These are phyloP conservation scores for Oostethus manadensis DNA, from an alignment of 2,113 vertebrate species.

Conservation along the genomic window DNA sequence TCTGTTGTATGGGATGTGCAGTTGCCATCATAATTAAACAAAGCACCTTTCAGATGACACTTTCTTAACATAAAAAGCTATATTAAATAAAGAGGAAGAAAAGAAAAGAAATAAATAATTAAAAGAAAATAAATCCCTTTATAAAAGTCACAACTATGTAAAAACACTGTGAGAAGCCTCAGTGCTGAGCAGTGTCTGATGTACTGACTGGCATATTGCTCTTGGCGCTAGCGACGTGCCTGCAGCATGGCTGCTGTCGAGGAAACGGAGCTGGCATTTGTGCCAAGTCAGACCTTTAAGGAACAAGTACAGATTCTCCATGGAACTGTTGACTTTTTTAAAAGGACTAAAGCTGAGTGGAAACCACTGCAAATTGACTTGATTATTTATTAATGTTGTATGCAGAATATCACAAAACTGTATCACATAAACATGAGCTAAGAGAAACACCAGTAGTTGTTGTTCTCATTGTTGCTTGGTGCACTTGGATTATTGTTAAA, in stretches of 20 bases:
- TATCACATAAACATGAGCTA: neutral
- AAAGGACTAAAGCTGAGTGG: neutral
- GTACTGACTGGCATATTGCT: constrained; percentile 15
- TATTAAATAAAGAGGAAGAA: neutral
- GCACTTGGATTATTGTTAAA: too few species aligned
- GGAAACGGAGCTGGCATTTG: constrained; percentile 10
- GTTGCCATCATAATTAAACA: neutral
- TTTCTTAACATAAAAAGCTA: neutral
- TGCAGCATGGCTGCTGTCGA: constrained; percentile 7
- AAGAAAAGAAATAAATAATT: too few species aligned
- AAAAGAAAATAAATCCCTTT: too few species aligned
- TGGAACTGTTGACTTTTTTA: neutral
- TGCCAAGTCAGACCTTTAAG: constrained; percentile 9
- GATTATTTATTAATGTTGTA: too few species aligned
- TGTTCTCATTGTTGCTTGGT: too few species aligned
- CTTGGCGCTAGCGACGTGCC: constrained; percentile 25
- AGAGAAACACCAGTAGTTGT: too few species aligned
- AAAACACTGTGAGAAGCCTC: neutral
- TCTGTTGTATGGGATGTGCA: neutral
- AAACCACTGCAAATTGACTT: neutral
- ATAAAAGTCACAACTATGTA: neutral
- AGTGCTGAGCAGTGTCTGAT: constrained; percentile 22
- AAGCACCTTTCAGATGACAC: constrained; percentile 1
- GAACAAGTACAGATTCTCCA: constrained; percentile 14
- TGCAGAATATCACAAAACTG: neutral